Evolutionary conservation across 1,140 invertebrate species (phyloP), one percentile per base, ranked within the genome.

Genomic region (Halesus radiatus): DNA sequence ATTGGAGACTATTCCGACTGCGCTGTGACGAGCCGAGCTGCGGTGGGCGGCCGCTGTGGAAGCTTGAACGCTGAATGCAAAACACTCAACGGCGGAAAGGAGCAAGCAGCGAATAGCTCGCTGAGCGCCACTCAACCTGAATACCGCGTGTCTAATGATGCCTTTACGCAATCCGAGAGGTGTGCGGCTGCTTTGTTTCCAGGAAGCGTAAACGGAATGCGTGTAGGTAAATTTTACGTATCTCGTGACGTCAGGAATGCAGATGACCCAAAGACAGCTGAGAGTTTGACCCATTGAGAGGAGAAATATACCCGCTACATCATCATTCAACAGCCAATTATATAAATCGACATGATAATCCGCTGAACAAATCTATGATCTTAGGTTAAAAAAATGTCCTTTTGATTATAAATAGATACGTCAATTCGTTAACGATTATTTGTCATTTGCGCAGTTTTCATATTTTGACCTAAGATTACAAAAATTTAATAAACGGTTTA

Each of bases 121-220:
- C 13, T 23, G 56, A 60, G 56, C 56, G 56, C 20, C 56, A 60
- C 56, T 23, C 20, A 20, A 20, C 56, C 56, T 7, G 23, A 56
- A 60, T 60, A 23, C n/a, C n/a, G 56, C 56, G 56, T 20, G 56
- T 13, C 23, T n/a, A 60, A 23, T 20, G 56, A 22, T 60, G 56
- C 56, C 8, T 18, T 68, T 45, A 45, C 64, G 64, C 64, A 45
- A 68, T 37, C 64, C 29, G 64, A 37, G 32, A 68, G 64, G 29
- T 45, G 64, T 45, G 58, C 22, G 58, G 3, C 58, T 60, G 37
- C 37, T 26, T 37, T 68, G 64, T 68, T 20, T 18, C n/a, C 64
- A 45, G 64, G 64, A 68, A 68, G n/a, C 26, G 62, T 26, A 1
- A 13, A 29, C 64, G 64, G 64, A 68, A 68, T 68, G 64, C 64